Conservation (phyloP, 2,113 vertebrate genomes). For the Bos javanicus region DNA sequence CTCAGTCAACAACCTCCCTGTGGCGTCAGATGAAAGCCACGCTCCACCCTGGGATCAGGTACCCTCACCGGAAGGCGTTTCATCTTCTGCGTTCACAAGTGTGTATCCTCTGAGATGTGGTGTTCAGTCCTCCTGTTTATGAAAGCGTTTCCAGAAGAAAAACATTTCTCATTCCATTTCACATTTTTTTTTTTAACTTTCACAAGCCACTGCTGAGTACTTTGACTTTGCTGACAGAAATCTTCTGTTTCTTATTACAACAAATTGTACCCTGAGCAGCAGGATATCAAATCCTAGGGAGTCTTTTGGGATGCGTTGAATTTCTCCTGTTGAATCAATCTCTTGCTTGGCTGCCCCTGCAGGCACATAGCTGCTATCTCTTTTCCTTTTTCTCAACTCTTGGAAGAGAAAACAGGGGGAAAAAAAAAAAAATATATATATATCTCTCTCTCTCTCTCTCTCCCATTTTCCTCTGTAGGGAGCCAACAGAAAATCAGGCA, state of each 20-base stretch:
- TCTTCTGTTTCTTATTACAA: slow-evolving; percentile 78
- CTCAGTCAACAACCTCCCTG: neutral
- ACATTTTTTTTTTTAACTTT: slow-evolving; percentile 28
- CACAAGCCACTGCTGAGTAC: slow-evolving; percentile 56
- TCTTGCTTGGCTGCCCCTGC: slow-evolving; percentile 78
- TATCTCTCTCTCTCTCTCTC: neutral
- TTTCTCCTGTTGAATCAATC: slow-evolving; percentile 82
- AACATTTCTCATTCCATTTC: slow-evolving; percentile 40
- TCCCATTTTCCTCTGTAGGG: slow-evolving; percentile 63
- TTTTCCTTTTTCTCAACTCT: slow-evolving; percentile 77
- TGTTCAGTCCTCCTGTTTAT: slow-evolving; percentile 15
- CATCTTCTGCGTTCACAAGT: neutral
- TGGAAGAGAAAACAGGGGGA: neutral
- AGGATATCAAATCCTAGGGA: slow-evolving; percentile 73
- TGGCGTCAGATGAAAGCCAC: neutral
- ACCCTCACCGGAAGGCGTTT: neutral
- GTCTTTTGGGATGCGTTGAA: slow-evolving; percentile 77
- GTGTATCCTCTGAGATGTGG: neutral
- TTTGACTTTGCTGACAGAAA: slow-evolving; percentile 77
- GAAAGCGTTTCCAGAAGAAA: slow-evolving; percentile 62
- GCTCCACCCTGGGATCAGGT: neutral
- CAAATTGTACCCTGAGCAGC: slow-evolving; percentile 74
- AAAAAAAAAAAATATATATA: neutral
- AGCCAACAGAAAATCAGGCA: slow-evolving; percentile 63
- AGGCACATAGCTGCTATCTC: slow-evolving; percentile 75